phyloP scores from a whole-genome alignment of 2,888 invertebrate species.

The Acronicta aceris region DNA sequence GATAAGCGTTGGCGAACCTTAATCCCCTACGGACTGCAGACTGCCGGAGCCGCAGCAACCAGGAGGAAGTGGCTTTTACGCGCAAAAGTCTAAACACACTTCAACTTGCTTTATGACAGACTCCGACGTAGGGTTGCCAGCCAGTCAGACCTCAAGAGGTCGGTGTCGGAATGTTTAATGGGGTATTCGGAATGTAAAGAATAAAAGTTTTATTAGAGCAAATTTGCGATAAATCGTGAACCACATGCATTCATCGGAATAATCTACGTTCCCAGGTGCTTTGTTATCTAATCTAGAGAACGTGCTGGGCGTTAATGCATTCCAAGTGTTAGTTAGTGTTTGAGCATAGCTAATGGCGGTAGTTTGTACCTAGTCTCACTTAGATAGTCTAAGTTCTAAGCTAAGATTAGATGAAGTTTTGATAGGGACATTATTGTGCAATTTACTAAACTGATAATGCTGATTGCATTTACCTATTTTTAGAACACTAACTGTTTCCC shows the following conservation, averaged over 20 bases:
- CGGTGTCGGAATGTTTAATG: no score
- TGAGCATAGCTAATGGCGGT: slow-evolving; percentile 9
- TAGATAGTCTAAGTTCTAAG: not conserved
- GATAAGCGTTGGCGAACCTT: no score
- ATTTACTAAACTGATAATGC: slow-evolving; percentile 4
- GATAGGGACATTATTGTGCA: slow-evolving; percentile 1
- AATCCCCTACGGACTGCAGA: no score
- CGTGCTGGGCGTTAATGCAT: slow-evolving; percentile 5
- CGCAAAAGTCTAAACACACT: no score
- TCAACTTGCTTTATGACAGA: no score
- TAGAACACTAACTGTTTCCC: no score
- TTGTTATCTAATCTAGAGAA: slow-evolving; percentile 3
- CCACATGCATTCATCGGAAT: not conserved
- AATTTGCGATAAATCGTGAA: not conserved
- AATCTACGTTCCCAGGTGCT: not conserved
- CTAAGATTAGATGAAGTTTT: not conserved
- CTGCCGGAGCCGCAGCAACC: no score
- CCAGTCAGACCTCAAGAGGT: no score
- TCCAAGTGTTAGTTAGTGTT: slow-evolving; percentile 9
- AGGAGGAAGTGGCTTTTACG: no score
- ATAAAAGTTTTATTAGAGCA: no score
- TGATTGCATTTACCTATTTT: not conserved
- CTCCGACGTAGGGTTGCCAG: no score
- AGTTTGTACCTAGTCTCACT: slow-evolving; percentile 2
- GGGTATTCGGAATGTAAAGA: no score